Percentiles rank a stretch among this genome's conserved stretches.
Conservation (phyloP, 35 echinoderm and acorn worm species). For the Holothuria glaberrima region DNA sequence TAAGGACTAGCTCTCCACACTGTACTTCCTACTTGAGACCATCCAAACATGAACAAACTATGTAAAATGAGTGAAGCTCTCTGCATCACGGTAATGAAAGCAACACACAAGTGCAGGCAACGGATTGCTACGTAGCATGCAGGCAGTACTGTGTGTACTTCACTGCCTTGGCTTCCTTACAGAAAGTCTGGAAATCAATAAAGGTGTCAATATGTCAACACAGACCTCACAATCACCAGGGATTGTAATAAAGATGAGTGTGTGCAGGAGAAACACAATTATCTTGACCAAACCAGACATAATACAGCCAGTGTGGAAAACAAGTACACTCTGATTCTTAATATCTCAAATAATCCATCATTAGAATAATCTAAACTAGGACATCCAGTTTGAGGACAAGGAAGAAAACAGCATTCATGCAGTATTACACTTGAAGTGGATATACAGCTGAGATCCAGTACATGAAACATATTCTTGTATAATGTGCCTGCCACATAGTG, state of each 20-base stretch:
- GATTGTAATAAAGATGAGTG: conserved; percentile 20
- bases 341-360: too few species aligned
- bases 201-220: conserved; percentile 45
- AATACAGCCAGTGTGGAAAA: too few species aligned
- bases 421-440: too few species aligned
- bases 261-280: too few species aligned
- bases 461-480: too few species aligned
- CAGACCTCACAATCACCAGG: conserved; percentile 9
- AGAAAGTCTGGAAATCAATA: conserved; percentile 24
- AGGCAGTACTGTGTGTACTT: background rate
- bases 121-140: background rate
- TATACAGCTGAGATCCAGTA: too few species aligned
- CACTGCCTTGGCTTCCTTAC: background rate
- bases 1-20: background rate
- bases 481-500: too few species aligned
- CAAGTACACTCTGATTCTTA: too few species aligned
- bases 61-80: background rate
- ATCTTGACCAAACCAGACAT: too few species aligned
- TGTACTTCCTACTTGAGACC: background rate
- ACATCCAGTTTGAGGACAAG: too few species aligned
- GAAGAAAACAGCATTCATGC: too few species aligned
- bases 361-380: too few species aligned
- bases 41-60: background rate
- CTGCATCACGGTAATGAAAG: background rate
- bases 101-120: conserved; percentile 29